Evolutionary conservation across 2,113 vertebrate genomes (phyloP).

Genomic region (Gambusia affinis): DNA sequence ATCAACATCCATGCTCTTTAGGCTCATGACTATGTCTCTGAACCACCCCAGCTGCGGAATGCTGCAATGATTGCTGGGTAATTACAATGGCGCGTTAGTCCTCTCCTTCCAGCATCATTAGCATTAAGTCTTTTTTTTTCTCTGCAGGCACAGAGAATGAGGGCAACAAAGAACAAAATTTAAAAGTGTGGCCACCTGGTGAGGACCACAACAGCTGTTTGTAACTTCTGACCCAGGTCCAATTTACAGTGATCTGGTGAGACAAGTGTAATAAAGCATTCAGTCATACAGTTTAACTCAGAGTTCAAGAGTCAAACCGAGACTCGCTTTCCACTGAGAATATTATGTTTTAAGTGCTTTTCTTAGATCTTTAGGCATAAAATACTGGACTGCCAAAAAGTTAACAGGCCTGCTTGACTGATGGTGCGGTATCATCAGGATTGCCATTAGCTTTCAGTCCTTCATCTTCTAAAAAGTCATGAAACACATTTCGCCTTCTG

Average conservation of each 20-base stretch:
- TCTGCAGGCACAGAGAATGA: constrained; percentile 36
- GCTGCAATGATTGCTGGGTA: constrained; percentile 75
- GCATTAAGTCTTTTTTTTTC: constrained; percentile 61
- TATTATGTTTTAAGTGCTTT: constrained; percentile 26
- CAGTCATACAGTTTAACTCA: constrained; percentile 23
- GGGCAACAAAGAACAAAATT: constrained; percentile 10
- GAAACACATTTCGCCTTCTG: constrained; percentile 34
- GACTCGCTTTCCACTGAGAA: constrained; percentile 34
- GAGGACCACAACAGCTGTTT: constrained; percentile 51
- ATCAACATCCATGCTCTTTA: constrained; percentile 70
- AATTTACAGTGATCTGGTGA: constrained; percentile 46
- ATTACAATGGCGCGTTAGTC: constrained; percentile 70
- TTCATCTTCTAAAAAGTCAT: constrained; percentile 32
- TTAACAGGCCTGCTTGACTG: constrained; percentile 40
- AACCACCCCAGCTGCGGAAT: constrained; percentile 70
- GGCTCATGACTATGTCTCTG: constrained; percentile 71
- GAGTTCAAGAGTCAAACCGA: constrained; percentile 36
- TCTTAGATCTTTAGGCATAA: constrained; percentile 26
- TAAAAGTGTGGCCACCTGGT: constrained; percentile 44
- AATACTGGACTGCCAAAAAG: constrained; percentile 32
- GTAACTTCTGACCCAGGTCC: constrained; percentile 42
- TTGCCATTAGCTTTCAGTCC: constrained; percentile 24
- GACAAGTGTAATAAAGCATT: constrained; percentile 35
- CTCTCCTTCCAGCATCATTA: constrained; percentile 66
- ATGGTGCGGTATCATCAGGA: constrained; percentile 31